Conservation (phyloP, 2,797 vertebrate genomes). For the Epinephelus malabaricus region DNA sequence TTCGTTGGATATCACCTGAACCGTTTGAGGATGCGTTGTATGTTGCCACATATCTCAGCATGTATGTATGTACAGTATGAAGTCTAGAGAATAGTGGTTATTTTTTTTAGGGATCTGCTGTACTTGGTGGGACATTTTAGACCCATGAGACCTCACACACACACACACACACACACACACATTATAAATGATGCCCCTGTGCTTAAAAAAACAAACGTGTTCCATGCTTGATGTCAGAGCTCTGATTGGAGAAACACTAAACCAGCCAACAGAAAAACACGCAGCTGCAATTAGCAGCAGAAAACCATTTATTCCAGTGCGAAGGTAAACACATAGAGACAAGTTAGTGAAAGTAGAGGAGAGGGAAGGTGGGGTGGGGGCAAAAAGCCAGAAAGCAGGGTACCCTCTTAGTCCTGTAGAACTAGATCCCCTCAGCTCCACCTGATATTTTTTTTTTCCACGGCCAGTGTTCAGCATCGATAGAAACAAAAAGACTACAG, state of each 20-base stretch:
- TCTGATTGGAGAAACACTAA: slow-evolving; percentile 81
- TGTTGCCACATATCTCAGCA: no score
- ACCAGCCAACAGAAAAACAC: slow-evolving; percentile 66
- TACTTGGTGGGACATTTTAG: slow-evolving; percentile 21
- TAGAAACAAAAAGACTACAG: not conserved
- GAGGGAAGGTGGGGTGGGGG: not conserved
- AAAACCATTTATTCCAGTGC: slow-evolving; percentile 66
- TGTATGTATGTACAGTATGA: not conserved
- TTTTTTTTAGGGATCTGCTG: not conserved
- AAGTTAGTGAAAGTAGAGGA: slow-evolving; percentile 51
- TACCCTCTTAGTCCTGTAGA: not conserved
- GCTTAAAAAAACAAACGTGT: slow-evolving; percentile 82
- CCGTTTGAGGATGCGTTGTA: not conserved
- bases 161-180: slow-evolving; percentile 27
- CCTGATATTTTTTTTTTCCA: no score
- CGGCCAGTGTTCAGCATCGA: not conserved
- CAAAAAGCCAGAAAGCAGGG: slow-evolving; percentile 1
- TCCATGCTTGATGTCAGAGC: slow-evolving; percentile 58
- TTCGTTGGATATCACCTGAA: no score
- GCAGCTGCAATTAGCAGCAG: slow-evolving; percentile 67
- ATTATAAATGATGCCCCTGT: slow-evolving; percentile 80
- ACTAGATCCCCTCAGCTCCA: not conserved
- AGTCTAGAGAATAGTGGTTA: not conserved
- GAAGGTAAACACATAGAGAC: slow-evolving; percentile 71
- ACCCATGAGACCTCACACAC: slow-evolving; percentile 31